Percentiles rank a stretch among this genome's conserved stretches.
Conservation (phyloP, 92 coral and sea anemone genomes). For the Galaxea fascicularis region DNA sequence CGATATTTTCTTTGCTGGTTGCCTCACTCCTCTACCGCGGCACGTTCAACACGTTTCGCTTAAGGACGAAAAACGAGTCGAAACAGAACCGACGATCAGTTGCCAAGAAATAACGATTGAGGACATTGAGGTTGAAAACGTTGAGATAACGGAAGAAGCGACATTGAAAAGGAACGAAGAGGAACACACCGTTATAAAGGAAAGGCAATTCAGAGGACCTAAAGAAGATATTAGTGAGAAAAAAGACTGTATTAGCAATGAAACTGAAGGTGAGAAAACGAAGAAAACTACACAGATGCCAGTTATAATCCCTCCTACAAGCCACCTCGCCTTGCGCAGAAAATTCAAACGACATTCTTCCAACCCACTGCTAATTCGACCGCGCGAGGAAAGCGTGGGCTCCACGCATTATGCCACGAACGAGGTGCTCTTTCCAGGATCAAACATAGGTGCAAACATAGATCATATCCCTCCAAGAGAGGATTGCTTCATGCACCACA, state of each 20-base stretch:
- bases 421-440: too few species aligned
- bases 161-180: too few species aligned
- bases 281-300: neutral
- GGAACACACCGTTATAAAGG: neutral
- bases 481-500: too few species aligned
- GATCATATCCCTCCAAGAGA: too few species aligned
- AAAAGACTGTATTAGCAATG: neutral
- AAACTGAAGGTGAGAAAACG: neutral
- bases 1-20: neutral
- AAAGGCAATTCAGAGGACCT: neutral
- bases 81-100: neutral
- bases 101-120: neutral
- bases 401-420: too few species aligned
- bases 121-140: neutral
- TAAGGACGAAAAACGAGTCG: neutral
- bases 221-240: neutral
- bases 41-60: neutral
- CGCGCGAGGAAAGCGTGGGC: too few species aligned
- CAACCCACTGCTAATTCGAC: neutral
- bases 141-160: neutral
- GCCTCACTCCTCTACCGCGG: neutral
- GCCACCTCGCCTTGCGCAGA: constrained; percentile 6
- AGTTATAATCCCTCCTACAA: neutral
- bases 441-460: too few species aligned
- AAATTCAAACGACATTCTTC: neutral